A percentile compares a stretch with the other conserved stretches of the same genome.
phyloP scores from a whole-genome alignment of 2,797 vertebrate species.

The Dipus sagitta region DNA sequence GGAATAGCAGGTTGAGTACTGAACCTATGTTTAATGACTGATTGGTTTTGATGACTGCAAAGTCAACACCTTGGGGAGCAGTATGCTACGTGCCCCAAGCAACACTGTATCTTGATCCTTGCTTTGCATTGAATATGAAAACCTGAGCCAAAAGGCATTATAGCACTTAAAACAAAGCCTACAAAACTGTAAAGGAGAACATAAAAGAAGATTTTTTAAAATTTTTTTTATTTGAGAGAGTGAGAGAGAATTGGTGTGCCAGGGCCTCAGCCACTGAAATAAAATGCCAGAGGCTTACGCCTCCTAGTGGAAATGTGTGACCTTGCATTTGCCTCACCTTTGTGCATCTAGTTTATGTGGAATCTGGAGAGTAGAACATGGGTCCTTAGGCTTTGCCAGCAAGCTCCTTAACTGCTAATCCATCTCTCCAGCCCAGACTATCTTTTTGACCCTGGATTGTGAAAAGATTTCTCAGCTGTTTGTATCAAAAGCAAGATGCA shows the following conservation, averaged over 20 bases:
- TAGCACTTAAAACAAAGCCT: neutral
- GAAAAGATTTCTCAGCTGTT: neutral
- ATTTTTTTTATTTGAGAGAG: too few species aligned
- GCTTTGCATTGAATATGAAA: neutral
- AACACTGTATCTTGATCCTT: neutral
- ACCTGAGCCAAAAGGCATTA: neutral
- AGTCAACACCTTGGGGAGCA: neutral
- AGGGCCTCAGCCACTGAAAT: too few species aligned
- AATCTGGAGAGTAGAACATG: too few species aligned
- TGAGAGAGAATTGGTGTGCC: too few species aligned
- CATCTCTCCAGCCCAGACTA: neutral
- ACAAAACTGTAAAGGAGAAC: neutral
- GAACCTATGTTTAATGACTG: neutral
- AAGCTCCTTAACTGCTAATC: too few species aligned
- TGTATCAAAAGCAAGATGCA: neutral
- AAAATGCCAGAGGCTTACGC: too few species aligned
- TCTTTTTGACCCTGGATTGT: neutral
- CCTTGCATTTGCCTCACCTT: too few species aligned
- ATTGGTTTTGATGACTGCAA: neutral
- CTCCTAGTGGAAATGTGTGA: too few species aligned
- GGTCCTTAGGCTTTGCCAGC: too few species aligned
- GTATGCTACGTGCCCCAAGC: neutral
- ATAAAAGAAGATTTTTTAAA: neutral
- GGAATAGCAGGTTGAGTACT: neutral
- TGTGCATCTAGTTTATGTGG: too few species aligned